These are phyloP conservation scores for Mastomys natalensis DNA, from an alignment of 2,113 vertebrate species.

Conservation along the genomic window DNA sequence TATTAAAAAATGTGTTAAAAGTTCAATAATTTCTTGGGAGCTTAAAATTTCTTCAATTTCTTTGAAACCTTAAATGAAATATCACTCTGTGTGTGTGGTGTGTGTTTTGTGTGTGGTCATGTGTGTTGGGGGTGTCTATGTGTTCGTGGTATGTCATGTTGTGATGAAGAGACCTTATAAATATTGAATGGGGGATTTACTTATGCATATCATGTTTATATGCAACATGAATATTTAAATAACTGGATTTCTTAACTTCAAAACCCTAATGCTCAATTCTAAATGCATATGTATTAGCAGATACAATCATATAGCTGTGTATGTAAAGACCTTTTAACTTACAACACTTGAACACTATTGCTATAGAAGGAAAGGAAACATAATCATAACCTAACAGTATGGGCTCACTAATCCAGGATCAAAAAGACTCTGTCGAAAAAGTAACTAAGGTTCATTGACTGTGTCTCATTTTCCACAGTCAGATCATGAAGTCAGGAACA, in stretches of 20 bases:
- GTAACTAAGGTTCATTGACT: neutral
- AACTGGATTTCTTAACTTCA: neutral
- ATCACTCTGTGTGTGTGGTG: neutral
- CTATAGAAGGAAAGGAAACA: neutral
- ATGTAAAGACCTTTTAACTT: neutral
- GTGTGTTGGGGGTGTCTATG: neutral
- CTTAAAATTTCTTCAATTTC: neutral
- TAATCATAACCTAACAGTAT: neutral
- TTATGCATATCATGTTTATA: neutral
- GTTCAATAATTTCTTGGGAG: neutral
- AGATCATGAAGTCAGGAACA: neutral
- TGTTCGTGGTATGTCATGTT: too few relatives aligned
- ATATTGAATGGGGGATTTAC: neutral
- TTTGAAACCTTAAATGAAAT: neutral
- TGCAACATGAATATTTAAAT: neutral
- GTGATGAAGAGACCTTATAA: too few relatives aligned
- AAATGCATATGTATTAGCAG: neutral
- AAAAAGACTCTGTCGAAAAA: constrained; percentile 22
- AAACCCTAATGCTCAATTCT: neutral
- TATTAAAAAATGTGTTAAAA: neutral
- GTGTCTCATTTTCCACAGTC: constrained; percentile 45
- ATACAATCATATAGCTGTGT: neutral
- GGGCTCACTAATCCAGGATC: neutral
- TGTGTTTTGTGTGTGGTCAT: neutral
- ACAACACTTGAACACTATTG: neutral